Evolutionary conservation across 2,113 vertebrate genomes (phyloP).

Genomic region (Stictonetta naevosa): DNA sequence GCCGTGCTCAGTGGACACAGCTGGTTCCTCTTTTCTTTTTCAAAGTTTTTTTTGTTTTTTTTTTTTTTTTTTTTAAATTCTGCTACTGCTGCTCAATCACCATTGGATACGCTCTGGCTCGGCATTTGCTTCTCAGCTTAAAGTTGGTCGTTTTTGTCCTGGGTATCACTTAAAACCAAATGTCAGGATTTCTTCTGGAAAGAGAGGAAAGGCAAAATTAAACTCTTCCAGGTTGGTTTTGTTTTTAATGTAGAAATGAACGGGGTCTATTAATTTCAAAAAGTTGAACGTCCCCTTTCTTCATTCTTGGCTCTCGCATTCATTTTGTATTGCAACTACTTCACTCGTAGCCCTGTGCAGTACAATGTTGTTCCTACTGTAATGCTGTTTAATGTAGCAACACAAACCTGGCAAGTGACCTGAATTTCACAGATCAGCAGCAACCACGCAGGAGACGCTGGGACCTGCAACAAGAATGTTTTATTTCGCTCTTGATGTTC

Average conservation of each 20-base stretch:
- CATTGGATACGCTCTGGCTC: neutral
- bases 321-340: slow-evolving; percentile 45
- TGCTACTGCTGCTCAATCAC: slow-evolving; percentile 10
- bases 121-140: neutral
- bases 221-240: neutral
- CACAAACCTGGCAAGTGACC: slow-evolving; percentile 78
- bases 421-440: slow-evolving; percentile 76
- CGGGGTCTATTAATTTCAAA: slow-evolving; percentile 13
- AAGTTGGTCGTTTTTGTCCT: neutral
- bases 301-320: slow-evolving; percentile 29
- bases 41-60: neutral
- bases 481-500: slow-evolving; percentile 61
- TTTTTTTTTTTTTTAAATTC: slow-evolving; percentile 4
- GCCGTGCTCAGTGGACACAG: slow-evolving; percentile 43
- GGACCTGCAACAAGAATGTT: slow-evolving; percentile 71
- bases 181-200: neutral
- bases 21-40: slow-evolving; percentile 40
- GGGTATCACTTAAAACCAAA: neutral
- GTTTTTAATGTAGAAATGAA: slow-evolving; percentile 41
- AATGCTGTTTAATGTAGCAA: slow-evolving; percentile 78
- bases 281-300: neutral
- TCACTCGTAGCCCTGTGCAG: slow-evolving; percentile 21
- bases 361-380: slow-evolving; percentile 53
- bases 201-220: neutral
- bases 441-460: slow-evolving; percentile 59